Evolutionary conservation across 2,113 vertebrate species (phyloP), one percentile per base, ranked within the genome.

Genomic region (Hystrix brachyura): DNA sequence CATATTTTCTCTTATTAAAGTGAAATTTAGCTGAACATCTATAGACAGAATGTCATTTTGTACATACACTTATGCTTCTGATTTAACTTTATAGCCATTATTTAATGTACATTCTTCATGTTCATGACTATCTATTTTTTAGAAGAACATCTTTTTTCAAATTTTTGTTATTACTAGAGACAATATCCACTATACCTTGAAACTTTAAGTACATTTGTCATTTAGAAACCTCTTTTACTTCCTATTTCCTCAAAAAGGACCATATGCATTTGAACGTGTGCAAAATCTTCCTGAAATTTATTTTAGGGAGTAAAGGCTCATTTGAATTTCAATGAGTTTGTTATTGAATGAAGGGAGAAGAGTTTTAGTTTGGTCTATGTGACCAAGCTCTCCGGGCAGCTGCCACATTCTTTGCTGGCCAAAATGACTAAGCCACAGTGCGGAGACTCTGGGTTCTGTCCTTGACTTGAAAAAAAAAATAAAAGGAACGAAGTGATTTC

Each of bases 261-360:
- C 64, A 64, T 60, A 10, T 17, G 64, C 46, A 79, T 38, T 84
- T 87, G 34, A 80, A 93, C 94, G 7, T 8, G 94, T 89, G 18
- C 93, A 78, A 92, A 67, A 7, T 5, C 7, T n/a, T 43, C 96
- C 91, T 93, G 48, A 95, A 62, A 65, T 94, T 23, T 84, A 29
- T 78, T 97, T 94, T 96, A 92, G 14, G 27, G 1, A 0, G 64
- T 87, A 34, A 89, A 55, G 53, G 86, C 81, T 87, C 57, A 76
- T 87, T 94, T 92, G 74, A 87, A 86, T 97, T 85, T 94, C 84
- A 43, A 43, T 55, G 5, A 10, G n/a, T 95, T 91, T 97, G 29
- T 23, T 97, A 11, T 57, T 91, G 53, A 59, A 90, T 59, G 71
- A 96, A 95, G 83, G 57, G 9, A 17, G 64, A 43, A 97, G 55